Percentiles rank a stretch among this genome's conserved stretches.
These are phyloP conservation scores for Melipona quadrifasciata DNA, from an alignment of 1,140 invertebrate species.

Conservation along the genomic window DNA sequence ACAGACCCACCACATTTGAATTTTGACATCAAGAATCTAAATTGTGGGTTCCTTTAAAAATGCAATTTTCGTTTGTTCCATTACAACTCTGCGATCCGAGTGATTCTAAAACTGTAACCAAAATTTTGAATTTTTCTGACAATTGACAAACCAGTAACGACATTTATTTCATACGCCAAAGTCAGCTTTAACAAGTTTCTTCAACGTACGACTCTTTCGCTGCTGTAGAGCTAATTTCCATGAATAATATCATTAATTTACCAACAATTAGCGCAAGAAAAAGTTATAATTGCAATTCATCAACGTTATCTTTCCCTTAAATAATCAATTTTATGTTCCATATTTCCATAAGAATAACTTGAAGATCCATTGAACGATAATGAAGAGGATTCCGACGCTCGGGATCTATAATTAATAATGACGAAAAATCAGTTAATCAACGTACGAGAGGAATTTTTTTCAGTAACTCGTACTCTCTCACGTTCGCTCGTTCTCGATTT, in stretches of 20 bases:
- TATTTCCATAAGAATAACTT: no score
- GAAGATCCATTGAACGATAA: no score
- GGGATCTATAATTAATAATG: not conserved
- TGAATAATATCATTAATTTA: not conserved
- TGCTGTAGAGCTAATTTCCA: not conserved
- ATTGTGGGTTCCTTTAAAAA: not conserved
- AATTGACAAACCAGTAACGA: not conserved
- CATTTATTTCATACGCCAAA: not conserved
- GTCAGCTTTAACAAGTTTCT: not conserved
- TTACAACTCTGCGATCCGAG: not conserved
- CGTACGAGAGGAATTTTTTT: not conserved
- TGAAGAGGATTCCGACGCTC: no score
- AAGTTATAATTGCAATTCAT: not conserved
- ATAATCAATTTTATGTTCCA: no score
- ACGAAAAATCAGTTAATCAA: not conserved
- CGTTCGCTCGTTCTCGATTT: conserved; percentile 13
- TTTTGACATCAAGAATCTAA: no score
- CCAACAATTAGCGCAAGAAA: not conserved
- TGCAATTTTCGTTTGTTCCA: not conserved
- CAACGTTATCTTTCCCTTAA: no score
- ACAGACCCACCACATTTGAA: not conserved
- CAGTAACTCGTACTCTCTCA: not conserved
- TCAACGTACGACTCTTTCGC: no score
- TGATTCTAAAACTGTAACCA: not conserved
- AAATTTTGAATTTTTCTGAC: not conserved